A percentile compares a stretch with the other conserved stretches of the same genome.
Evolutionary conservation across 2,797 vertebrate species (phyloP).

Genomic region (Lateolabrax maculatus): DNA sequence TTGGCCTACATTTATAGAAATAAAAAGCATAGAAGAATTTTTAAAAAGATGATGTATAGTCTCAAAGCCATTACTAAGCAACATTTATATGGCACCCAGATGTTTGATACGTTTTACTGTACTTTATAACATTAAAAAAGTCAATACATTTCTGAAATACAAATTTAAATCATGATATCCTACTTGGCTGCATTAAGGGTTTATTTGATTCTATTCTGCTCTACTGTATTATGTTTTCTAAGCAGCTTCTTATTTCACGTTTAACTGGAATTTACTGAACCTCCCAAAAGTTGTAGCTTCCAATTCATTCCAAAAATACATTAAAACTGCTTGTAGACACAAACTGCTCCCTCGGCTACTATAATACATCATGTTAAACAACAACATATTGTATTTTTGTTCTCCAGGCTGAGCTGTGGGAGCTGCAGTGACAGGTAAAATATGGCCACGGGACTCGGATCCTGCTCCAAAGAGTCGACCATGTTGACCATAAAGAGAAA

Average conservation of each 20-base stretch:
- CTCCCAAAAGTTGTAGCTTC: slow-evolving; percentile 5
- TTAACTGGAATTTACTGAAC: neutral
- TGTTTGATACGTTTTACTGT: neutral
- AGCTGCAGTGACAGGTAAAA: slow-evolving; percentile 19
- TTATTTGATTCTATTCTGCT: neutral
- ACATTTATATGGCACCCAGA: neutral
- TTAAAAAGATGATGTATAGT: neutral
- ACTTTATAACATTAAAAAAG: neutral
- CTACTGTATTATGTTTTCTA: slow-evolving; percentile 5
- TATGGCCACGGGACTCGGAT: slow-evolving; percentile 21
- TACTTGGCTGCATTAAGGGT: neutral
- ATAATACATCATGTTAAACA: slow-evolving; percentile 19
- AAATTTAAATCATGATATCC: neutral
- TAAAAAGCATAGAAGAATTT: neutral
- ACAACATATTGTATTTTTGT: slow-evolving; percentile 19
- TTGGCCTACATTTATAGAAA: neutral
- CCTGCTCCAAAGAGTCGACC: neutral
- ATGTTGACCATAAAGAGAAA: slow-evolving; percentile 37
- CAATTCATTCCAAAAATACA: slow-evolving; percentile 7
- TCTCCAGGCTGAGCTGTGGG: neutral
- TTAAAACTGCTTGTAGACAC: slow-evolving; percentile 11
- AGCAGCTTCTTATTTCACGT: slow-evolving; percentile 5
- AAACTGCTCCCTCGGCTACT: slow-evolving; percentile 18
- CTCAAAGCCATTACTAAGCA: neutral
- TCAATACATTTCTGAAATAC: neutral